Percentiles rank a stretch among this genome's conserved stretches.
Evolutionary conservation across 2,113 vertebrate species (phyloP).

Genomic region (Galbula dea): DNA sequence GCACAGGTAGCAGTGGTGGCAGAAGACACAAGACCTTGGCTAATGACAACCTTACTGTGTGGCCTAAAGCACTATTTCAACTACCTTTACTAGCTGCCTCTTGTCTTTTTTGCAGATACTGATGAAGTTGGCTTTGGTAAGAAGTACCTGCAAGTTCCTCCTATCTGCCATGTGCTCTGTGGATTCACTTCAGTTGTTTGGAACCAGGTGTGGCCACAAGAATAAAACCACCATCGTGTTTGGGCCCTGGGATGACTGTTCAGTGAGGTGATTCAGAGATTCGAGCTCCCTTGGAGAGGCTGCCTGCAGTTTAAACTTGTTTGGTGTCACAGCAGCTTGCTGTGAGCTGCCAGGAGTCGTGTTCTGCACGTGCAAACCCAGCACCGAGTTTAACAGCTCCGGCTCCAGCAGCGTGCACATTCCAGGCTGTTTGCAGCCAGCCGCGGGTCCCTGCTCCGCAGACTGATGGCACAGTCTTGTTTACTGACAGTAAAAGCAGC

Average conservation of each 20-base stretch:
- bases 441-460: neutral
- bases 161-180: neutral
- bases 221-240: neutral
- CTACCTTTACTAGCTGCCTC: neutral
- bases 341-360: neutral
- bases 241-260: neutral
- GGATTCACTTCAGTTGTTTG: neutral
- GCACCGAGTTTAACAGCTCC: neutral
- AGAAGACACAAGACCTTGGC: neutral
- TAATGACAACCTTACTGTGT: neutral
- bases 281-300: neutral
- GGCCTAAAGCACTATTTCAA: neutral
- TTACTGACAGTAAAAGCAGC: constrained; percentile 14
- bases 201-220: neutral
- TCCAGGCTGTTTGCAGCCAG: neutral
- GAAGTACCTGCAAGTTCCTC: neutral
- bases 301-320: neutral
- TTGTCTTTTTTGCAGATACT: neutral
- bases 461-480: neutral
- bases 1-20: neutral
- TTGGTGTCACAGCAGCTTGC: neutral
- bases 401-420: neutral
- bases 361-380: neutral
- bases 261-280: neutral
- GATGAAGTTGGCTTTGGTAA: neutral